Base-by-base conservation (phyloP, 2,888 invertebrate genomes). In the Hyposoter dolosus region DNA sequence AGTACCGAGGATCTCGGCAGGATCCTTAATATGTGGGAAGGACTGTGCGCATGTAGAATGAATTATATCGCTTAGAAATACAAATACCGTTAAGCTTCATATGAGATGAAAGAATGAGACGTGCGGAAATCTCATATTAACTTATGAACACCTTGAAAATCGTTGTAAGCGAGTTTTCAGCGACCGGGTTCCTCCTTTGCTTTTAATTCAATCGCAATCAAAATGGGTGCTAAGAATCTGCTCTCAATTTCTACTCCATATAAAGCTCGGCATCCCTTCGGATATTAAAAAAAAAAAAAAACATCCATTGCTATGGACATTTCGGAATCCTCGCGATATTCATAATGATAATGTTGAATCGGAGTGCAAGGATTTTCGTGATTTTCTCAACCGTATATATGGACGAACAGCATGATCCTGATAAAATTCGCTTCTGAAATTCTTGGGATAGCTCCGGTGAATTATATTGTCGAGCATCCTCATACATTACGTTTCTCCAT, bases 1-100 rank as follows among this genome's bases (percentile, higher is more conserved):
- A 28, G 47, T 68, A 76, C 32, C 79, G 45, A 68, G n/a, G 12
- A 77, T 81, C 71, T 81, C 76, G 15, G 15, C 56, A 81, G 69
- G 56, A 76, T 81, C 65, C 72, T 75, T 56, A 40, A 23, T 75
- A 56, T 76, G 74, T 66, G 56, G 63, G 32, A 63, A 50, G 65
- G 81, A 84, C 71, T 63, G 32, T 40, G 28, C n/a, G n/a, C n/a
- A n/a, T 50, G 50, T 35, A 32, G 56, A 45, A 32, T 63, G 63
- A 56, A 63, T 45, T 45, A 76, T 35, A 47, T 63, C 63, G 32
- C 32, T 2, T 28, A 23, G 50, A 35, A 65, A 15, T 47, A 76
- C 76, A 40, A 76, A 63, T 45, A 74, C 40, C 12, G 28, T 15
- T 4, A 9, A 68, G 68, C n/a, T 10, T 10, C 19, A 43, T 23